Evolutionary conservation across 2,888 invertebrate genomes (phyloP).

Genomic region (Stomorhina lunata): DNA sequence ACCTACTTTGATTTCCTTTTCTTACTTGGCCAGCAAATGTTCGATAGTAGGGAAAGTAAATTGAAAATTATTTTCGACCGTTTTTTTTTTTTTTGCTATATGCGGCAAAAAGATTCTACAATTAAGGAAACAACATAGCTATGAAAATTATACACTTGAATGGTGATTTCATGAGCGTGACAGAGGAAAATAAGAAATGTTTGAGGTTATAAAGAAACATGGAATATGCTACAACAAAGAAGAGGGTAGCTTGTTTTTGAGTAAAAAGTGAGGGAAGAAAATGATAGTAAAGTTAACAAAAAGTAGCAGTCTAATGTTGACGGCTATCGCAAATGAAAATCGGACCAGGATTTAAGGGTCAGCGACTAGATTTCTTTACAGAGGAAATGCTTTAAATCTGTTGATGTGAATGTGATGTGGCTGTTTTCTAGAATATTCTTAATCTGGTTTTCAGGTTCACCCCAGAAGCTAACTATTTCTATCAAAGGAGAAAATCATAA

Average conservation of each 20-base stretch:
- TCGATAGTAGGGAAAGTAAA: not conserved
- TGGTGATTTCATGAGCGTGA: not conserved
- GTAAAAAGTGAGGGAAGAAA: not conserved
- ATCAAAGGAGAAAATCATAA: too few species aligned
- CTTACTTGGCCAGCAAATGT: not conserved
- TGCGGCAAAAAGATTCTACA: not conserved
- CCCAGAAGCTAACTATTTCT: too few species aligned
- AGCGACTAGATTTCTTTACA: too few species aligned
- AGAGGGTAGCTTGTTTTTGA: not conserved
- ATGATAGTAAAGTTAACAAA: too few species aligned
- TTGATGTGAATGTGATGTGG: too few species aligned
- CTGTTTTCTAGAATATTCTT: too few species aligned
- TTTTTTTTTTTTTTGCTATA: not conserved
- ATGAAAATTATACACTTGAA: not conserved
- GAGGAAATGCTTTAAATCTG: too few species aligned
- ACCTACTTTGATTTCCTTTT: not conserved
- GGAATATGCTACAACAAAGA: not conserved
- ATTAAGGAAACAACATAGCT: not conserved
- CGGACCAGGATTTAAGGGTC: too few species aligned
- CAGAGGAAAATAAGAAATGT: not conserved
- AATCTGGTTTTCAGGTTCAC: too few species aligned
- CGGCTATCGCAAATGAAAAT: too few species aligned
- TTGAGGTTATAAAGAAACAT: not conserved
- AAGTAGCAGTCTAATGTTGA: too few species aligned
- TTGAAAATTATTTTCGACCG: not conserved